Evolutionary conservation across 2,113 vertebrate genomes (phyloP).

Genomic region (Crotophaga sulcirostris): DNA sequence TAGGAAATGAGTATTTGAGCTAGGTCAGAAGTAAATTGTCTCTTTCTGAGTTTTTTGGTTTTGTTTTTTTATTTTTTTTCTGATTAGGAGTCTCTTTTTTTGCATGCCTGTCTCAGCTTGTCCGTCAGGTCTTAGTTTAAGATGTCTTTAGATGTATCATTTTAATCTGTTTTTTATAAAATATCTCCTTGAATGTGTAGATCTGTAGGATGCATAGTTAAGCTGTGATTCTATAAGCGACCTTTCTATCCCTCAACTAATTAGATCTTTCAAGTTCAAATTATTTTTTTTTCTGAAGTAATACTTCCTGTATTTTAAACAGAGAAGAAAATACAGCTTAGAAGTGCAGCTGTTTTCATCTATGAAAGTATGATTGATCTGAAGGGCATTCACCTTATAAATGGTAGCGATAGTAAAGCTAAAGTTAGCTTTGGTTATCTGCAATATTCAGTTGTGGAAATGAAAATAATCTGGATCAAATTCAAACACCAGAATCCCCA

Average conservation of each 20-base stretch:
- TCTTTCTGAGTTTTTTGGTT: not conserved
- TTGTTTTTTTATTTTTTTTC: not conserved
- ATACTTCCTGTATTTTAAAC: not conserved
- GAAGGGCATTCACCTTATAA: slow-evolving; percentile 1
- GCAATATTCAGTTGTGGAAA: not conserved
- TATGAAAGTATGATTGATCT: slow-evolving; percentile 9
- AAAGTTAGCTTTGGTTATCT: not conserved
- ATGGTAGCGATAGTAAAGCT: not conserved
- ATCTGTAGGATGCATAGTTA: not conserved
- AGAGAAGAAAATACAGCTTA: not conserved
- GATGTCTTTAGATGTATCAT: not conserved
- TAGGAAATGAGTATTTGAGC: not conserved
- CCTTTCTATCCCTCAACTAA: not conserved
- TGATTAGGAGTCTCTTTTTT: not conserved
- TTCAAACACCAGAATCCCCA: not conserved
- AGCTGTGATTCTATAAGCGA: not conserved
- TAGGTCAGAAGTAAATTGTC: not conserved
- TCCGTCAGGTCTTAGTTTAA: not conserved
- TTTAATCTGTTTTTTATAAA: not conserved
- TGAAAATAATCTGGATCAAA: slow-evolving; percentile 57
- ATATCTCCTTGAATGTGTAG: not conserved
- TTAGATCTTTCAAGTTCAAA: not conserved
- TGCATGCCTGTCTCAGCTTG: not conserved
- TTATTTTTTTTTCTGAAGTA: not conserved
- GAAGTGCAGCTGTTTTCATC: not conserved